Conservation (phyloP, 2,797 vertebrate species). For the Liasis olivaceus region DNA sequence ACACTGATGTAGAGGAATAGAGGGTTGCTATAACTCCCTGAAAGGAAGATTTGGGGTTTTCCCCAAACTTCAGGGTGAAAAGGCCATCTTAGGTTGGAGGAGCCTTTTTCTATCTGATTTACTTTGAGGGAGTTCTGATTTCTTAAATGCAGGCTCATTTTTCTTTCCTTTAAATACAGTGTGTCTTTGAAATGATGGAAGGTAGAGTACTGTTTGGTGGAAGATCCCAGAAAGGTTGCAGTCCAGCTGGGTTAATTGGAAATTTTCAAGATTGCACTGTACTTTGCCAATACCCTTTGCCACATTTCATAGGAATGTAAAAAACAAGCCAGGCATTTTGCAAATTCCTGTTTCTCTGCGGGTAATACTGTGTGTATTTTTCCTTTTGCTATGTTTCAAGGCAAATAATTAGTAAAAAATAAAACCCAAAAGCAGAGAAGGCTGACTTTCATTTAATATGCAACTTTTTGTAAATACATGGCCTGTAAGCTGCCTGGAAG, state of each 20-base stretch:
- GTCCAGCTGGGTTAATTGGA: not conserved
- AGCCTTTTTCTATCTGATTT: not conserved
- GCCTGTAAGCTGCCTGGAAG: not conserved
- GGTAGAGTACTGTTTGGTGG: not conserved
- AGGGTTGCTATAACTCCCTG: not conserved
- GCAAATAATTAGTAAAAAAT: not conserved
- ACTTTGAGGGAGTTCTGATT: not conserved
- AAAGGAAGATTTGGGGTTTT: not conserved
- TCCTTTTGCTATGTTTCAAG: not conserved
- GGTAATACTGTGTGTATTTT: not conserved
- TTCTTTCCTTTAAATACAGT: not conserved
- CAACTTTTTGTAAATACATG: not conserved
- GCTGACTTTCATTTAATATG: not conserved
- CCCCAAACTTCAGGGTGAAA: not conserved
- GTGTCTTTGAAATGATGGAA: not conserved
- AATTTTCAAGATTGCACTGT: not conserved
- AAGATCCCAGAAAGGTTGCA: not conserved
- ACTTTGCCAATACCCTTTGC: not conserved
- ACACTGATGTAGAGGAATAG: not conserved
- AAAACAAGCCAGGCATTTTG: not conserved
- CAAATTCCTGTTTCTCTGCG: not conserved
- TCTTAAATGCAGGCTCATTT: not conserved
- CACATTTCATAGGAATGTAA: not conserved
- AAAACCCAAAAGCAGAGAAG: not conserved
- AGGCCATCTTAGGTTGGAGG: not conserved